Percentiles rank a stretch among this genome's conserved stretches.
phyloP scores from a whole-genome alignment of 2,797 vertebrate species.

The Dendrocincla tyrannina region DNA sequence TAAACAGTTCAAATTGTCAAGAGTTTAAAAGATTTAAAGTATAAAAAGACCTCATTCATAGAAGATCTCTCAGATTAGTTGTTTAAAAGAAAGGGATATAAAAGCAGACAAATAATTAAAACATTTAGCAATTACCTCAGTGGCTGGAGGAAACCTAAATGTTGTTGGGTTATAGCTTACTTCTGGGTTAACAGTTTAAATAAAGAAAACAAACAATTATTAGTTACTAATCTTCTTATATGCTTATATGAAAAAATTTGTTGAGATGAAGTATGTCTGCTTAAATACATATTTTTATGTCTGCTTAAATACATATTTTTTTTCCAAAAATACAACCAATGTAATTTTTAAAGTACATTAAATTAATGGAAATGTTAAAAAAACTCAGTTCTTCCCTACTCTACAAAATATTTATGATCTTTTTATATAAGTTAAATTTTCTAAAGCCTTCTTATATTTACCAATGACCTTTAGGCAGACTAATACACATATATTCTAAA shows the following conservation, averaged over 20 bases:
- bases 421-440: neutral
- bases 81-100: neutral
- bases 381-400: neutral
- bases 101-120: neutral
- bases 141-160: neutral
- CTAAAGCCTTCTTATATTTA: neutral
- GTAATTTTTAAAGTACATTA: neutral
- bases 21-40: neutral
- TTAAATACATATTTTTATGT: neutral
- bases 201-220: neutral
- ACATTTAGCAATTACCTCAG: neutral
- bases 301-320: neutral
- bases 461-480: neutral
- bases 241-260: neutral
- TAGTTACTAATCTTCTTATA: neutral
- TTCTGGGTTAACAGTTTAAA: neutral
- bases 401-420: neutral
- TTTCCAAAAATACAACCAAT: neutral
- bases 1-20: neutral
- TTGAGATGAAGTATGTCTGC: neutral
- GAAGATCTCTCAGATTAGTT: neutral
- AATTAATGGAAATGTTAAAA: neutral
- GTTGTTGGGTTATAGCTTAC: neutral
- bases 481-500: neutral
- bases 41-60: neutral